Evolutionary conservation across 2,888 invertebrate genomes (phyloP), one percentile per base, ranked within the genome.

Genomic region (Drosophila dives): DNA sequence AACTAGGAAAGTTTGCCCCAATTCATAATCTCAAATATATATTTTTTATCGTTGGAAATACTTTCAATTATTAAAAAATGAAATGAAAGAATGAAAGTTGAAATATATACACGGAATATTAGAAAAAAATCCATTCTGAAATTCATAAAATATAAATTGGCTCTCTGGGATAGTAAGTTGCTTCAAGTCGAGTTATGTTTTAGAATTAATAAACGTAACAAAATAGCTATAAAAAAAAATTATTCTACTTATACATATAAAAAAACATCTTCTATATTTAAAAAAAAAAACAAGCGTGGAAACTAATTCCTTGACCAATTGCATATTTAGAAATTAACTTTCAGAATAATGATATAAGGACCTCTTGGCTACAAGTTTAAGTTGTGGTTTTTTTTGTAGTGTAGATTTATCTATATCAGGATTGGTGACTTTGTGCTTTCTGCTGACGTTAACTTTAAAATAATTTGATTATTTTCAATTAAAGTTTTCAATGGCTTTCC

Each of bases 401-500:
- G 45, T 45, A 45, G 20, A 33, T 33, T 56, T 51, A 54, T 56
- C 48, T 64, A 33, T 55, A 76, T 62, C 64, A 38, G 49, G 32
- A 33, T 55, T 55, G 54, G 40, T 58, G 38, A 45, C 45, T 51
- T 64, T 23, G 64, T 45, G 58, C 76, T 80, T 87, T 84, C 42
- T 86, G 91, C 91, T 90, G 91, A 91, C 91, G 89, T 83, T 85
- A 80, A 84, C 90, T 83, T 80, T 79, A 90, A 90, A 82, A 81
- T 91, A 90, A 90, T 90, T 90, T 84, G 79, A 84, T 84, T 84
- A 80, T 78, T 91, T 91, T 88, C 90, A 91, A 90, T 90, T 91
- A 87, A 90, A 88, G 83, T 91, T 88, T 87, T 73, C 79, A 71
- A 65, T 72, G 62, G 71, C 40, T 80, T 75, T 73, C 40, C 36